These are phyloP conservation scores for Melipona quadrifasciata DNA, from an alignment of 1,140 invertebrate species.

Conservation along the genomic window DNA sequence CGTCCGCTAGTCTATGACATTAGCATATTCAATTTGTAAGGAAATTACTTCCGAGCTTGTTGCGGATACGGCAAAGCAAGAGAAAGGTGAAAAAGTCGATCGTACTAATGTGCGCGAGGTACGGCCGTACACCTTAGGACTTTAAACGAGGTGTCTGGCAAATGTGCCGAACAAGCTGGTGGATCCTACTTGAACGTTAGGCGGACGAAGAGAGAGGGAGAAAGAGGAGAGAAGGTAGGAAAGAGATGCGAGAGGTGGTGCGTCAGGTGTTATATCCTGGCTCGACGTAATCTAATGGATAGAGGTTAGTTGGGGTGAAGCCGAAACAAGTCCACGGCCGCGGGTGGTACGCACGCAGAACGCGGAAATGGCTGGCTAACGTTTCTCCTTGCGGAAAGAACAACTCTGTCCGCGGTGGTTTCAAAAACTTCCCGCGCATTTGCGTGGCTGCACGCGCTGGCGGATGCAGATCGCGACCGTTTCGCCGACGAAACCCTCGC, in stretches of 20 bases:
- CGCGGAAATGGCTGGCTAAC: conserved; percentile 53
- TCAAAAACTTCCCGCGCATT: conserved; percentile 24
- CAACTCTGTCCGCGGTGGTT: conserved; percentile 40
- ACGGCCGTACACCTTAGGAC: neutral
- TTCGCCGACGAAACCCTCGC: neutral
- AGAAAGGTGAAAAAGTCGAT: neutral
- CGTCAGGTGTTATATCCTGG: conserved; percentile 36
- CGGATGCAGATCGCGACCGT: neutral
- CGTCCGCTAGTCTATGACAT: neutral
- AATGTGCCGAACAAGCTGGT: conserved; percentile 12
- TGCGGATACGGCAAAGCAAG: too few relatives aligned
- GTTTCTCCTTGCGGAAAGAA: conserved; percentile 51
- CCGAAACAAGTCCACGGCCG: conserved; percentile 52
- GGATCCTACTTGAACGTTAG: neutral
- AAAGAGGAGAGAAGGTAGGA: neutral
- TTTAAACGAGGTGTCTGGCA: conserved; percentile 15
- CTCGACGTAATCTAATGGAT: conserved; percentile 64
- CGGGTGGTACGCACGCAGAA: conserved; percentile 56
- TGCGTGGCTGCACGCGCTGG: neutral
- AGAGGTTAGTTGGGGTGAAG: conserved; percentile 60
- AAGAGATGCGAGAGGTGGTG: conserved; percentile 17
- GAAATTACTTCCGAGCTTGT: conserved; percentile 15
- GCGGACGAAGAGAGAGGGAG: neutral
- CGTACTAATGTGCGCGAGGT: neutral
- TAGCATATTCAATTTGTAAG: conserved; percentile 9